phyloP scores from a whole-genome alignment of 2,797 vertebrate genomes.

The Phrynocephalus forsythii region DNA sequence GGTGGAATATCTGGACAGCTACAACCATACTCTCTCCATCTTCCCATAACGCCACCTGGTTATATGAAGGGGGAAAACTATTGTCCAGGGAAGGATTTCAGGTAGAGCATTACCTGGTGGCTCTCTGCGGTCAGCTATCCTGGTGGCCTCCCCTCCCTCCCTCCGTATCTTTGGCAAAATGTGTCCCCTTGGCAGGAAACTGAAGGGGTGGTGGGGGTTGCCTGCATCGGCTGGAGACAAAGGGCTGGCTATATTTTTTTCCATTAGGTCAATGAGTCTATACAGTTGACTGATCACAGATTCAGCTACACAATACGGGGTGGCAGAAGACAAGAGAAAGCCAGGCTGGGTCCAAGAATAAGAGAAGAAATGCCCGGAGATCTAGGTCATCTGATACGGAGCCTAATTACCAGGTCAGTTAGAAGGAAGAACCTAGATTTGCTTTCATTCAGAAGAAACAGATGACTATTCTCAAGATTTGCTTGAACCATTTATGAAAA shows the following conservation, averaged over 20 bases:
- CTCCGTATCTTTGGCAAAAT: neutral
- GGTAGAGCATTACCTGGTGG: neutral
- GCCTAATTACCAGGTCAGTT: neutral
- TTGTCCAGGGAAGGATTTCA: neutral
- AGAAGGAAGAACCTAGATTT: neutral
- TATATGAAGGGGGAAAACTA: neutral
- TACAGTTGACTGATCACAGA: neutral
- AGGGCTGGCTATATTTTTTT: neutral
- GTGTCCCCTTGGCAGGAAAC: neutral
- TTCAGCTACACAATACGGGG: neutral
- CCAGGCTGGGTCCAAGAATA: neutral
- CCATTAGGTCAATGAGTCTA: neutral
- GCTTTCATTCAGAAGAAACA: neutral
- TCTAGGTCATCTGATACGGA: neutral
- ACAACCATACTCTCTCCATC: too few relatives aligned
- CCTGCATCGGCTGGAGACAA: neutral
- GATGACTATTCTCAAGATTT: neutral
- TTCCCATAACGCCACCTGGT: neutral
- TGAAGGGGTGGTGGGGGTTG: neutral
- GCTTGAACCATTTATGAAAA: neutral
- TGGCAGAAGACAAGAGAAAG: neutral
- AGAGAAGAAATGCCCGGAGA: neutral
- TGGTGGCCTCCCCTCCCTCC: too few relatives aligned
- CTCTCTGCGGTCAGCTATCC: neutral
- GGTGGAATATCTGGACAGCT: neutral